Percentiles rank a stretch among this genome's conserved stretches.
phyloP scores from a whole-genome alignment of 2,113 vertebrate species.

The Chaetodon trifascialis region DNA sequence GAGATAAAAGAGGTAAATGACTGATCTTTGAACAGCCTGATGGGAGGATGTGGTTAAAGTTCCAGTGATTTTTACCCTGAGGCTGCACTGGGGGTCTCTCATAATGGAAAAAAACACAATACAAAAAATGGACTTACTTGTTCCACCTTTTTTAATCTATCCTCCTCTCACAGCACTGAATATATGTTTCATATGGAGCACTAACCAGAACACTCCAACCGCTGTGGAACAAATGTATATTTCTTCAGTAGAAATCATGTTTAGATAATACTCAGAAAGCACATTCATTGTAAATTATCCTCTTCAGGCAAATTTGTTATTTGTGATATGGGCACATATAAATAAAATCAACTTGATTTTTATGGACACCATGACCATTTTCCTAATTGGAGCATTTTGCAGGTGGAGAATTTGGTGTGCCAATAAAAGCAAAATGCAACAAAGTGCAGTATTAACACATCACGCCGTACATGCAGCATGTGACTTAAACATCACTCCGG shows the following conservation, averaged over 20 bases:
- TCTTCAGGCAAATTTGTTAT: background rate
- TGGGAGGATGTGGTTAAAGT: conserved; percentile 9
- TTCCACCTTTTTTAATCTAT: conserved; percentile 1
- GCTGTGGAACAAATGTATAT: background rate
- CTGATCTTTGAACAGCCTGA: conserved; percentile 9
- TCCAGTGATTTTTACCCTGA: conserved; percentile 8
- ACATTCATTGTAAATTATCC: background rate
- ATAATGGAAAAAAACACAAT: conserved; percentile 22
- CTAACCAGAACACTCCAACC: conserved; percentile 4
- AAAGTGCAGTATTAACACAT: background rate
- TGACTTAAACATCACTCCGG: background rate
- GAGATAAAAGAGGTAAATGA: conserved; percentile 10
- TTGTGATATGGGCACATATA: background rate
- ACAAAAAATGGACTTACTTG: background rate
- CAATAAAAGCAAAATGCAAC: background rate
- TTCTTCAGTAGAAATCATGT: background rate
- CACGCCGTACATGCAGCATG: background rate
- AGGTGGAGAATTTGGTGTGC: background rate
- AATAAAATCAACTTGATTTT: background rate
- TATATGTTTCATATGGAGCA: background rate
- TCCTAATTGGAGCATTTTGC: background rate
- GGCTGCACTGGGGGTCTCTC: conserved; percentile 26
- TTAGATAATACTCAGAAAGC: too few species aligned
- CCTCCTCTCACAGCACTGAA: background rate
- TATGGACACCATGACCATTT: background rate